A percentile compares a stretch with the other conserved stretches of the same genome.
These are phyloP conservation scores for Stomatorhinus walkeri DNA, from an alignment of 2,797 vertebrate genomes.

Conservation along the genomic window DNA sequence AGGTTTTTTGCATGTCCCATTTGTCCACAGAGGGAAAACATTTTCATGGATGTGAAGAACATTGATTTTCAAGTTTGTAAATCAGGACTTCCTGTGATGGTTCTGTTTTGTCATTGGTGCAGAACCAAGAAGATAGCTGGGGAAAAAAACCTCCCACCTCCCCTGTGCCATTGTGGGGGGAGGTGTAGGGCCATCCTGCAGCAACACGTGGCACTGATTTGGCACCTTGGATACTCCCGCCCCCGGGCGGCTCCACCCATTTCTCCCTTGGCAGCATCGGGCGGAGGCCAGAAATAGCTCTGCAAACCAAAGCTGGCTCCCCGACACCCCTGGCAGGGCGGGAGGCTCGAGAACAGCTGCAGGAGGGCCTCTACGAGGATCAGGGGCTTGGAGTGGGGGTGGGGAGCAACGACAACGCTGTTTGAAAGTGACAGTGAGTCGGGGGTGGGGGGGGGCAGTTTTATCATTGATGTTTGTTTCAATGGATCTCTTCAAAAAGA, in stretches of 20 bases:
- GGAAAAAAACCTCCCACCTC: neutral
- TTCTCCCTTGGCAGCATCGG: slow-evolving; percentile 41
- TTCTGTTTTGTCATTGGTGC: neutral
- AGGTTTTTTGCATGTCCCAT: neutral
- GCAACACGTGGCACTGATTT: slow-evolving; percentile 67
- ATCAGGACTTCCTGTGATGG: neutral
- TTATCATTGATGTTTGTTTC: neutral
- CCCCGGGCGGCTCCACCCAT: slow-evolving; percentile 53
- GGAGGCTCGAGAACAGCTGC: slow-evolving; percentile 22
- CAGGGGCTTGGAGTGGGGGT: slow-evolving; percentile 22
- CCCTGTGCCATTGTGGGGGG: neutral
- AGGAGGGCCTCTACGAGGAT: neutral
- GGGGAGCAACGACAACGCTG: neutral
- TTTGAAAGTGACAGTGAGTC: neutral
- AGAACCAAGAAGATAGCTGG: neutral
- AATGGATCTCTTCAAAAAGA: slow-evolving; percentile 9
- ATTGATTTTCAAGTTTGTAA: neutral
- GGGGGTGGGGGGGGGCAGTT: neutral
- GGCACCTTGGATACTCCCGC: slow-evolving; percentile 52
- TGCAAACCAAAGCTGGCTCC: slow-evolving; percentile 45
- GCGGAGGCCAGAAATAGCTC: slow-evolving; percentile 45
- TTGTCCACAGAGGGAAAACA: neutral
- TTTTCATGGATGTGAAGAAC: neutral
- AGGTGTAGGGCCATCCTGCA: neutral
- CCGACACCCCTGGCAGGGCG: slow-evolving; percentile 32